Base-by-base conservation (phyloP, 2,113 vertebrate genomes). In the Hemiscyllium ocellatum region DNA sequence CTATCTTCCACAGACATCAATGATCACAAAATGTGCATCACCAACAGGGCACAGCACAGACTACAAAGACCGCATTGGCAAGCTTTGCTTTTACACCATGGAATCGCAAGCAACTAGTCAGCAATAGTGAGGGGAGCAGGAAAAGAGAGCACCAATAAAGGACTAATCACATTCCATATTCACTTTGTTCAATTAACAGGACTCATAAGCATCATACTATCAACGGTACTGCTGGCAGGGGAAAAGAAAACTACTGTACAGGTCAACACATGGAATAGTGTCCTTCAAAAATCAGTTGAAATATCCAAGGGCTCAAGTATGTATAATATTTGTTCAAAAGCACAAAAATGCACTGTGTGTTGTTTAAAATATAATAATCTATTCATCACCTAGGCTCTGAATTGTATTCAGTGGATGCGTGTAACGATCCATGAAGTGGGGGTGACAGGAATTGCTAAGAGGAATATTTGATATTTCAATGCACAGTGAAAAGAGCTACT, bases 91-190 rank as follows among this genome's bases (percentile, higher is more conserved):
- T 95, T 95, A 95, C 94, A 95, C 52, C 52, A 95, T 95, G 94
- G 94, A 95, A 95, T 95, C 24, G 94, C 94, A 95, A 95, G 69
- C 94, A 95, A 95, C 69, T 95, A 95, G 94, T 95, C 94, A 95
- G 94, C 94, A 95, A 76, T 70, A 96, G 96, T 96, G 20, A 72
- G 96, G 96, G 96, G 96, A 96, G 76, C 95, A 87, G 87, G 97
- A 96, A 96, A 96, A 97, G 97, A 97, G 97, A 98, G 97, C 97
- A 97, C 97, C 97, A 97, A 98, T 97, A 97, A 97, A 98, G 97
- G 96, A 98, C 97, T 97, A 98, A 98, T 97, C 97, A 98, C 98
- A 98, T 97, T 98, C 97, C 98, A 98, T 97, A 98, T 97, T 98
- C 97, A 98, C 97, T 97, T 97, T 96, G 97, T 97, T 97, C 97